Evolutionary conservation across 2,888 invertebrate species (phyloP).

Genomic region (Tillus elongatus): DNA sequence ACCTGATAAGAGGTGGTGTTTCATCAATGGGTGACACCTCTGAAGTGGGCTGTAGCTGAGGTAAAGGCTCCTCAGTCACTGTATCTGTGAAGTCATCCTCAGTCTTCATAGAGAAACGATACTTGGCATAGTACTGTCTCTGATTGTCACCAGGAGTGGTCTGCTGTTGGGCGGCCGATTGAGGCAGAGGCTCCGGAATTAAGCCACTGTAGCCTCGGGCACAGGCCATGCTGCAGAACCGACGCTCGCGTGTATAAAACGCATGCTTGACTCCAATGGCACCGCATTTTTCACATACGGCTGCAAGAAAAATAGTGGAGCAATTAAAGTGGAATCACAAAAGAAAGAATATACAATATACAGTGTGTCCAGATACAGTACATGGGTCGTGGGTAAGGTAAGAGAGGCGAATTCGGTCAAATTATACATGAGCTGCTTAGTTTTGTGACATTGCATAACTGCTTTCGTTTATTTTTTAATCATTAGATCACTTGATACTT

Average conservation of each 20-base stretch:
- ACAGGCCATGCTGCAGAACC: slow-evolving; percentile 75
- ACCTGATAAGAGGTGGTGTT: slow-evolving; percentile 43
- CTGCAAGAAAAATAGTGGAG: slow-evolving; percentile 43
- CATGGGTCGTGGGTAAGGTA: too few species aligned
- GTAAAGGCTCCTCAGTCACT: slow-evolving; percentile 28
- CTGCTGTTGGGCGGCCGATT: too few species aligned
- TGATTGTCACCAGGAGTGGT: slow-evolving; percentile 26
- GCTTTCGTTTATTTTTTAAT: too few species aligned
- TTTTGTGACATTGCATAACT: too few species aligned
- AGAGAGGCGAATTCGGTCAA: too few species aligned
- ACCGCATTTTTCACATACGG: slow-evolving; percentile 77
- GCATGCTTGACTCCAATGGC: slow-evolving; percentile 79
- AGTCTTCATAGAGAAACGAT: slow-evolving; percentile 38
- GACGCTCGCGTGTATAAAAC: slow-evolving; percentile 73
- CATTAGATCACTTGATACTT: too few species aligned
- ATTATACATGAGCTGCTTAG: too few species aligned
- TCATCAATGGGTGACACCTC: slow-evolving; percentile 45
- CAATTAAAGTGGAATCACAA: not conserved
- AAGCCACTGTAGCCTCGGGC: slow-evolving; percentile 51
- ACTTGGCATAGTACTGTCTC: slow-evolving; percentile 35
- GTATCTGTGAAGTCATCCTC: slow-evolving; percentile 35
- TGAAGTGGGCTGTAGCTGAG: slow-evolving; percentile 32
- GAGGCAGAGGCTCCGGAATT: slow-evolving; percentile 37
- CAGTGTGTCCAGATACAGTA: too few species aligned
- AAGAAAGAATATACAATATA: too few species aligned